Percentiles rank a stretch among this genome's conserved stretches.
Evolutionary conservation across 2,888 invertebrate genomes (phyloP).

Genomic region (Diloba caeruleocephala): DNA sequence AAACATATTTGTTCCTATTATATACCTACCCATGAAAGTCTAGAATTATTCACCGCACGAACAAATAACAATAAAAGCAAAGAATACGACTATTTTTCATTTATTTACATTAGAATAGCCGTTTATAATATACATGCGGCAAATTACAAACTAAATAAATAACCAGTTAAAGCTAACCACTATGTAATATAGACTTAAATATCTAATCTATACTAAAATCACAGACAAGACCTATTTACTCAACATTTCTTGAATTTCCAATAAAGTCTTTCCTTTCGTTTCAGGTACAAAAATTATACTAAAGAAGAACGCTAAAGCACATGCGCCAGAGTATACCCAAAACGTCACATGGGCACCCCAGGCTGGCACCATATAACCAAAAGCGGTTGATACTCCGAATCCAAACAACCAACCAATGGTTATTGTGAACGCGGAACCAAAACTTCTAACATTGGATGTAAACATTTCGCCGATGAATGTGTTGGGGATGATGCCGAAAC

Average conservation of each 20-base stretch:
- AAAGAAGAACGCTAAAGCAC: constrained; percentile 52
- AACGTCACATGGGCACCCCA: constrained; percentile 55
- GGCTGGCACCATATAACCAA: constrained; percentile 49
- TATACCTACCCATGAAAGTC: no score
- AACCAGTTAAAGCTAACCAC: no score
- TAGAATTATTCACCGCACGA: no score
- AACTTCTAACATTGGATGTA: constrained; percentile 58
- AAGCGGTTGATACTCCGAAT: constrained; percentile 54
- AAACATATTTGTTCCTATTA: no score
- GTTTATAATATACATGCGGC: no score
- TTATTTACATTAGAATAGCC: no score
- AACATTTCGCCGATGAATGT: constrained; percentile 66
- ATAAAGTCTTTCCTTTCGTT: constrained; percentile 62
- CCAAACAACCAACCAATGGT: constrained; percentile 56
- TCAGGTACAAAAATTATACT: constrained; percentile 61
- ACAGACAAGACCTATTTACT: constrained; percentile 29
- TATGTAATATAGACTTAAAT: no score
- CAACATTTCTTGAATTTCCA: constrained; percentile 61
- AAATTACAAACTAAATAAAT: no score
- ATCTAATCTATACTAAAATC: neutral
- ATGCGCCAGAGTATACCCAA: constrained; percentile 54
- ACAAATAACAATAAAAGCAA: no score
- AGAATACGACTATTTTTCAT: no score
- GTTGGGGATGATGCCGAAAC: constrained; percentile 62
- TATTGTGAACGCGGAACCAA: constrained; percentile 53